Evolutionary conservation across 2,797 vertebrate species (phyloP).

Genomic region (Chiloscyllium punctatum): DNA sequence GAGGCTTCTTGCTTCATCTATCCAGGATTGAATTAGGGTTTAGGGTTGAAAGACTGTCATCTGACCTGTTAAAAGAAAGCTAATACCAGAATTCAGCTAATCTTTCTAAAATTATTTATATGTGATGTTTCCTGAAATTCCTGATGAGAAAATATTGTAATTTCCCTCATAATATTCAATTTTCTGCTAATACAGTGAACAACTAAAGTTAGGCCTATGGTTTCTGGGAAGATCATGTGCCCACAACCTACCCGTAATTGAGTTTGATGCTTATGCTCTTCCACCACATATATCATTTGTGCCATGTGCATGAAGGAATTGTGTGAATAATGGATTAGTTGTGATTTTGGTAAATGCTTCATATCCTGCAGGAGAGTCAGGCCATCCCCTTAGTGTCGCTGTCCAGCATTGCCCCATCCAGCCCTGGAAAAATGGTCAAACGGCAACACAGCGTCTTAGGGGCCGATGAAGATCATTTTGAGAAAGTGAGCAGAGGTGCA

Average conservation of each 20-base stretch:
- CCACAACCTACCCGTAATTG: not conserved
- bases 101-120: not conserved
- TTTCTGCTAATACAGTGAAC: not conserved
- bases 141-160: not conserved
- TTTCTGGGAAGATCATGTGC: not conserved
- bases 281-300: too few species aligned
- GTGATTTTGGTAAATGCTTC: not conserved
- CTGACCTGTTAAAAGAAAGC: not conserved
- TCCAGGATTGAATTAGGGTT: too few species aligned
- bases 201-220: not conserved
- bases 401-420: conserved; percentile 59
- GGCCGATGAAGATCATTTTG: conserved; percentile 58
- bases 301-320: not conserved
- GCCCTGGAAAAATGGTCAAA: conserved; percentile 53
- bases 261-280: not conserved
- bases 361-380: conserved; percentile 69
- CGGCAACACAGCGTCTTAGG: conserved; percentile 53
- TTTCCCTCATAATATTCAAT: not conserved
- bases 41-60: too few species aligned
- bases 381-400: conserved; percentile 73
- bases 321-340: not conserved
- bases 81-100: not conserved
- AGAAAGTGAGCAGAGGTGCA: conserved; percentile 44
- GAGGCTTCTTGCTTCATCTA: too few species aligned
- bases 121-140: not conserved